phyloP scores from a whole-genome alignment of 2,113 vertebrate genomes.

The Pseudolaguvia tuberculata region DNA sequence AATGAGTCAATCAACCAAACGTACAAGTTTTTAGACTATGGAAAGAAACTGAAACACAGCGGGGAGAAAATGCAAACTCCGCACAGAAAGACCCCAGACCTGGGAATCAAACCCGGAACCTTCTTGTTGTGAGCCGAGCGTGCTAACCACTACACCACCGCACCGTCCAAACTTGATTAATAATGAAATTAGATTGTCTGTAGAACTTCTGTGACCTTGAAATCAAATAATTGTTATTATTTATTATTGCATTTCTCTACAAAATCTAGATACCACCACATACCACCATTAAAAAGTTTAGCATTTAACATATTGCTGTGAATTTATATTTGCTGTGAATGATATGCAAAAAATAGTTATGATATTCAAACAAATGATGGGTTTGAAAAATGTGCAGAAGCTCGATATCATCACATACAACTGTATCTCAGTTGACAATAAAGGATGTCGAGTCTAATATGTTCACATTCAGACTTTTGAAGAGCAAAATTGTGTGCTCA shows the following conservation, averaged over 20 bases:
- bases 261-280: neutral
- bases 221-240: neutral
- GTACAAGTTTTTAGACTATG: no score
- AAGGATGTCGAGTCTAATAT: neutral
- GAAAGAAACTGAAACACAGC: no score
- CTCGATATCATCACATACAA: neutral
- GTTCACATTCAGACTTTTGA: neutral
- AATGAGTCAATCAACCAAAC: no score
- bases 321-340: neutral
- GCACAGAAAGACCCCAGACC: no score
- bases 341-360: neutral
- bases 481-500: neutral
- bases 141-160: no score
- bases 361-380: neutral
- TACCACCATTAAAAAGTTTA: neutral
- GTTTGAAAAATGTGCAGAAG: neutral
- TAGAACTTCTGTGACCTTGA: neutral
- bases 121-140: no score
- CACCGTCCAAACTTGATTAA: neutral
- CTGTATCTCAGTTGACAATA: neutral
- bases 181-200: neutral
- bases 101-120: neutral
- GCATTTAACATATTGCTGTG: slow-evolving; percentile 1
- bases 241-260: neutral
- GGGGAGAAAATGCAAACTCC: no score